Evolutionary conservation across 1,140 invertebrate species (phyloP), one percentile per base, ranked within the genome.

Genomic region (Zaprionus capensis): DNA sequence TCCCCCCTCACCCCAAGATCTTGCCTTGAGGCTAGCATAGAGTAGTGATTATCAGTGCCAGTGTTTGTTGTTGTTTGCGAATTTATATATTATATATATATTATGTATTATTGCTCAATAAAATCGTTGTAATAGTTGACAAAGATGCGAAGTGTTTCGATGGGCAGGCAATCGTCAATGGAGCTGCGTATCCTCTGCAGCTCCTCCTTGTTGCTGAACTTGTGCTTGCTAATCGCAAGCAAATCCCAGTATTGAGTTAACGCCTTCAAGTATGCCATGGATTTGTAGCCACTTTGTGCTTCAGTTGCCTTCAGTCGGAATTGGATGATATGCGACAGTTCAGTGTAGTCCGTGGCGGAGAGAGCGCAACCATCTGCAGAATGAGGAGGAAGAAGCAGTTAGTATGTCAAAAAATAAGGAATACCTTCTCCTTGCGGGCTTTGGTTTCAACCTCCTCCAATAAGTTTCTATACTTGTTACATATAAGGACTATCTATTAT

Each of bases 81-180:
- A 84, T 86, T 86, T 86, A 87, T 68, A 69, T 28, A 34, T 31
- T 34, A 34, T 34, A 34, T 31, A 31, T 34, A 34, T 11, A 34
- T 34, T 34, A 34, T 34, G 72, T 69, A 49, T 62, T 68, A 55
- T 67, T 84, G 84, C 78, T 81, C 75, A 84, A 88, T 90, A 91
- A 90, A 92, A 66, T 92, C 85, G 62, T 92, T 84, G 76, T 81
- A 92, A 78, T 92, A 92, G 80, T 91, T 91, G 44, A 79, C 22
- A 68, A 92, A 91, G 3, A 92, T 62, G 9, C 46, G 31, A 14
- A 31, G 58, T 12, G 61, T 74, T 44, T 92, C 87, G 17, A n/a
- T 44, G 4, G 76, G 12, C 5, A 91, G 14, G 36, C 61, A 77
- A 14, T 86, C 9, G 9, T 34, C 28, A 7, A 92, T 36, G 7